phyloP scores from a whole-genome alignment of 2,888 invertebrate genomes.

The Uropetala carovei region DNA sequence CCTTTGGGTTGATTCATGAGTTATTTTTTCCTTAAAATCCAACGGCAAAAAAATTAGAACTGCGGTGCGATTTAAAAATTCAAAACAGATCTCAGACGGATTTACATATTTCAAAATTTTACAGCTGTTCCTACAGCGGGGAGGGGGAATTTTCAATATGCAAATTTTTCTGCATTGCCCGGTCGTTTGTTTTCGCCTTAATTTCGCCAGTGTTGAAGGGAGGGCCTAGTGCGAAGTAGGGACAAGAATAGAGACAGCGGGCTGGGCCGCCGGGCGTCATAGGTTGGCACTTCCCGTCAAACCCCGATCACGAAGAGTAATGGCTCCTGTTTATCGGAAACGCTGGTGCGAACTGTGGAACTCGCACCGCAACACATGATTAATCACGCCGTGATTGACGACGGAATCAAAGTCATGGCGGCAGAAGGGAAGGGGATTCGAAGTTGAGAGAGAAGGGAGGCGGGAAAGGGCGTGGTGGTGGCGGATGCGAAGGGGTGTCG shows the following conservation, averaged over 20 bases:
- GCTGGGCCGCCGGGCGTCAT: conserved; percentile 41
- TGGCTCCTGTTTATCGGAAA: conserved; percentile 62
- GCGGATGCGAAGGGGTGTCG: conserved; percentile 66
- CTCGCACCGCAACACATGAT: conserved; percentile 61
- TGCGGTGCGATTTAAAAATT: too few relatives aligned
- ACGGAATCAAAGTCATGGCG: conserved; percentile 68
- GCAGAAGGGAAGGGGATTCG: conserved; percentile 55
- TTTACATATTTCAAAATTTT: too few relatives aligned
- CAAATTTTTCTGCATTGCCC: neutral
- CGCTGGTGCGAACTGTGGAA: conserved; percentile 59
- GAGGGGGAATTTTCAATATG: neutral
- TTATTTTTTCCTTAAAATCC: too few relatives aligned
- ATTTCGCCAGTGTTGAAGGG: conserved; percentile 4
- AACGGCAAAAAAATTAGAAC: too few relatives aligned
- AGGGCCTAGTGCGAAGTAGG: conserved; percentile 11
- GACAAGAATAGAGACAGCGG: conserved; percentile 56
- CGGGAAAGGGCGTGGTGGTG: conserved; percentile 67
- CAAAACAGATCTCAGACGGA: too few relatives aligned
- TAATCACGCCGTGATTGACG: conserved; percentile 65
- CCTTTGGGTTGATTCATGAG: too few relatives aligned
- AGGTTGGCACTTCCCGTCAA: conserved; percentile 56
- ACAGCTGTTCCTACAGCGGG: neutral
- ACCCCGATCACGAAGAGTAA: conserved; percentile 55
- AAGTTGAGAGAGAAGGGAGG: conserved; percentile 71
- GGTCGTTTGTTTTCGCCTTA: conserved; percentile 21